Percentiles rank a stretch among this genome's conserved stretches.
Conservation (phyloP, 2,797 vertebrate genomes). For the Anguilla obscura region DNA sequence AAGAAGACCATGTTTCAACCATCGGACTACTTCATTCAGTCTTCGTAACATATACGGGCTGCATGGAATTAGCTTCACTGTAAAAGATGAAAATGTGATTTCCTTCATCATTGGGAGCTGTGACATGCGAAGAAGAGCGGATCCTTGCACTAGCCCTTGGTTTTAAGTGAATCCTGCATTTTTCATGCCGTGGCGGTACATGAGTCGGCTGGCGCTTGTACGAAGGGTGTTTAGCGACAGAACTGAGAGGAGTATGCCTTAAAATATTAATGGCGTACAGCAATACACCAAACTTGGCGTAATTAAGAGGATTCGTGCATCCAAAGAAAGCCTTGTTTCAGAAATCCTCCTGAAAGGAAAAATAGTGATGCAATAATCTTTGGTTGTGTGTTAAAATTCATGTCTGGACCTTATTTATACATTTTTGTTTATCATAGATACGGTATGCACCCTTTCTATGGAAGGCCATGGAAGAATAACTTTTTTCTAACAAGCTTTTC, state of each 20-base stretch:
- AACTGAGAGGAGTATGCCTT: conserved; percentile 61
- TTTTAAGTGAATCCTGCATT: conserved; percentile 80
- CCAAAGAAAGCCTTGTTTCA: conserved; percentile 55
- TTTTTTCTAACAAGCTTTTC: not conserved
- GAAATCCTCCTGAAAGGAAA: not conserved
- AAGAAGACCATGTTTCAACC: conserved; percentile 76
- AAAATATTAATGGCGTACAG: conserved; percentile 75
- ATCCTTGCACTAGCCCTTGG: conserved; percentile 68
- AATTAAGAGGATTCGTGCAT: conserved; percentile 70
- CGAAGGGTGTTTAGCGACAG: conserved; percentile 70
- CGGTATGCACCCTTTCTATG: too few relatives aligned
- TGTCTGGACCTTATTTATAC: too few relatives aligned
- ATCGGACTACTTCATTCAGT: conserved; percentile 70
- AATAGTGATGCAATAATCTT: not conserved
- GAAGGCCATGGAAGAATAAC: too few relatives aligned
- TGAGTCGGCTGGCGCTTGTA: conserved; percentile 63
- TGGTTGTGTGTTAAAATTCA: too few relatives aligned
- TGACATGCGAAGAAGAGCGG: conserved; percentile 65
- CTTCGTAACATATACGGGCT: conserved; percentile 62
- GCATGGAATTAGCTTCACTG: conserved; percentile 61
- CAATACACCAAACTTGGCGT: conserved; percentile 64
- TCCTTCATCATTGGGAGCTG: conserved; percentile 62
- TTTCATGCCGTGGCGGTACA: conserved; percentile 71
- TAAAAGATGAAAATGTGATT: conserved; percentile 60
- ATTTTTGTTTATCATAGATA: too few relatives aligned